These are phyloP conservation scores for Spizella passerina DNA, from an alignment of 2,797 vertebrate species.

Conservation along the genomic window DNA sequence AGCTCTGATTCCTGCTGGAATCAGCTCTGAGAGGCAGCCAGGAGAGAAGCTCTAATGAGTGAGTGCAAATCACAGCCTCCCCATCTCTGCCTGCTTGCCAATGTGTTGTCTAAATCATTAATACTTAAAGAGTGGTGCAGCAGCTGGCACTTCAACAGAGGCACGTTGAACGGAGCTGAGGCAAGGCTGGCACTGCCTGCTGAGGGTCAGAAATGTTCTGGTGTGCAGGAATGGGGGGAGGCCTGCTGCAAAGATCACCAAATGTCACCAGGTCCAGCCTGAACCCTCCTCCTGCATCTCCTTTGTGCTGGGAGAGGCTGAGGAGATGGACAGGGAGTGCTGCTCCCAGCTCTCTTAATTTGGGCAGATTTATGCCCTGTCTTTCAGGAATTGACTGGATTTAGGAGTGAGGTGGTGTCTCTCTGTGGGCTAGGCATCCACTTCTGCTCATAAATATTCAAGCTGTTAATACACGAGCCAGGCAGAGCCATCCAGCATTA, in stretches of 20 bases:
- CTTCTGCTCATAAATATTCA: slow-evolving; percentile 39
- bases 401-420: not conserved
- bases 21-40: not conserved
- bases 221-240: not conserved
- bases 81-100: not conserved
- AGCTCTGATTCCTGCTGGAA: not conserved
- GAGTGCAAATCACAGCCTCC: not conserved
- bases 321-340: not conserved
- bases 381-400: not conserved
- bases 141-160: slow-evolving; percentile 11
- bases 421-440: not conserved
- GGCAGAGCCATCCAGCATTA: not conserved
- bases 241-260: not conserved
- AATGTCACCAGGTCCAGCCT: not conserved
- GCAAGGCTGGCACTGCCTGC: not conserved
- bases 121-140: not conserved
- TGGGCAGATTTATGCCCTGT: not conserved
- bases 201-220: not conserved
- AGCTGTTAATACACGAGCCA: not conserved
- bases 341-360: not conserved
- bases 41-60: not conserved
- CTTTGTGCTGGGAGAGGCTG: not conserved
- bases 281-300: not conserved
- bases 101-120: not conserved
- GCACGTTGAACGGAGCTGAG: not conserved